phyloP scores from a whole-genome alignment of 2,888 invertebrate genomes.

The Standfussiana lucernea region DNA sequence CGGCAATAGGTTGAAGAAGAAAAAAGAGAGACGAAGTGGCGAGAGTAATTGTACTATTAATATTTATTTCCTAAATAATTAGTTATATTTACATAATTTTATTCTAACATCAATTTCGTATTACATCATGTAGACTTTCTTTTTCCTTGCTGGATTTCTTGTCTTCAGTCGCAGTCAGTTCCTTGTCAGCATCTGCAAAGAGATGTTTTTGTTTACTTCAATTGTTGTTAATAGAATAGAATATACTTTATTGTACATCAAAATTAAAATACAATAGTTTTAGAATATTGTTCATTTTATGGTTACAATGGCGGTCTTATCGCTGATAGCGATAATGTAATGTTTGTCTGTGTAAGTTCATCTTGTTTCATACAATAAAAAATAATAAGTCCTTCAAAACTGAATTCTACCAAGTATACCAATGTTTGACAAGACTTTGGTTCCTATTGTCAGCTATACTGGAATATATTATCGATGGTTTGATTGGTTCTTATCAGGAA shows the following conservation, averaged over 20 bases:
- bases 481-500: neutral
- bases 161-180: neutral
- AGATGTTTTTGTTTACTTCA: neutral
- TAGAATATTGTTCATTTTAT: no score
- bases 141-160: constrained; percentile 30
- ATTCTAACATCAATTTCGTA: constrained; percentile 24
- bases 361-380: neutral
- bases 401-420: neutral
- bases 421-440: neutral
- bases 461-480: neutral
- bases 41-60: neutral
- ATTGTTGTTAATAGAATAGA: neutral
- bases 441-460: neutral
- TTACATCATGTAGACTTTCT: constrained; percentile 24
- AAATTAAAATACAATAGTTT: no score
- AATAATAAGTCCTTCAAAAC: no score
- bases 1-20: neutral
- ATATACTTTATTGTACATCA: no score
- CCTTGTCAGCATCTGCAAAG: constrained; percentile 36
- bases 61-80: constrained; percentile 26
- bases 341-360: neutral
- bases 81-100: constrained; percentile 6
- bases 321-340: no score
- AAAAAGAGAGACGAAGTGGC: neutral
- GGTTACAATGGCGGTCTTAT: no score